phyloP scores from a whole-genome alignment of 2,888 invertebrate species.

The Therioaphis trifolii region DNA sequence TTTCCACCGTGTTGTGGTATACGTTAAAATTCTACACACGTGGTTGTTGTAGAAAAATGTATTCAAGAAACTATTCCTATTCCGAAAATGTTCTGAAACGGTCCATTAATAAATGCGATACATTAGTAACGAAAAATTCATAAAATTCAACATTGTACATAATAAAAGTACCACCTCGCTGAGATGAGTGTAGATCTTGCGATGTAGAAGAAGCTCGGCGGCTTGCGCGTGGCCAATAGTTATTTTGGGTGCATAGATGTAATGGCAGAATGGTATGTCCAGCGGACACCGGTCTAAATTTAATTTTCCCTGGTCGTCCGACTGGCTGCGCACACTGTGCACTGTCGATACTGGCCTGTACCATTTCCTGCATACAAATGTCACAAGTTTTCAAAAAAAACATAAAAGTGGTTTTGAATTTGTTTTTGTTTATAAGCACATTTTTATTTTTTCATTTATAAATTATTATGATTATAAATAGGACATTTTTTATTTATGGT shows the following conservation, averaged over 20 bases:
- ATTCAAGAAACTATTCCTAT: background rate
- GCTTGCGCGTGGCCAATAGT: slow-evolving; percentile 39
- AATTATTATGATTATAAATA: too few relatives aligned
- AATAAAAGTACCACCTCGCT: background rate
- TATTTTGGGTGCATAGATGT: slow-evolving; percentile 58
- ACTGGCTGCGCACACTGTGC: slow-evolving; percentile 19
- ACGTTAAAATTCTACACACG: background rate
- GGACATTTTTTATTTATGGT: too few relatives aligned
- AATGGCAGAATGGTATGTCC: slow-evolving; percentile 59
- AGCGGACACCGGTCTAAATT: slow-evolving; percentile 61
- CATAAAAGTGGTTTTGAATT: too few relatives aligned
- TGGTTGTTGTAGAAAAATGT: too few relatives aligned
- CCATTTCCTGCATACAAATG: slow-evolving; percentile 34
- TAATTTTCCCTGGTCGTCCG: slow-evolving; percentile 60
- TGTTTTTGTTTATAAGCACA: too few relatives aligned
- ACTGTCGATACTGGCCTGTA: slow-evolving; percentile 54
- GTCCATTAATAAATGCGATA: background rate
- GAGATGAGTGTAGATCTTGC: background rate
- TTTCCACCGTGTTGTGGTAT: background rate
- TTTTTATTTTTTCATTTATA: too few relatives aligned
- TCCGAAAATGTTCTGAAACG: background rate
- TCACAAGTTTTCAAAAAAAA: background rate
- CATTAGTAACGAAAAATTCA: background rate
- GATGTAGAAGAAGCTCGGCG: background rate
- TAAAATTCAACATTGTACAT: background rate